A percentile compares a stretch with the other conserved stretches of the same genome.
These are phyloP conservation scores for Macaca mulatta DNA, from an alignment of 2,113 vertebrate species.

Conservation along the genomic window DNA sequence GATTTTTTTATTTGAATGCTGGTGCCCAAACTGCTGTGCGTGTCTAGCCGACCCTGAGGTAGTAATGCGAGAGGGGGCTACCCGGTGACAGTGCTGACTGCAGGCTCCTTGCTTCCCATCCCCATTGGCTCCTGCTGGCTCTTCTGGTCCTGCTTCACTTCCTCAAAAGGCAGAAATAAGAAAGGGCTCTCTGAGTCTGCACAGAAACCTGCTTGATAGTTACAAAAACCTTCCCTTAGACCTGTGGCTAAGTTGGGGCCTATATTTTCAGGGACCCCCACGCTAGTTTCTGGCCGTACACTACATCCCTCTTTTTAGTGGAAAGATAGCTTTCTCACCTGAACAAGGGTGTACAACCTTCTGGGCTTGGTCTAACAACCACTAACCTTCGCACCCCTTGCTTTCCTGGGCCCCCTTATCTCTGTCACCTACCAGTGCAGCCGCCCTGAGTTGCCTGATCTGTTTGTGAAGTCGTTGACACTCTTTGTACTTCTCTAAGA, in stretches of 20 bases:
- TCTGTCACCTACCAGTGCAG: slow-evolving; percentile 59
- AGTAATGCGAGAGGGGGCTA: slow-evolving; percentile 5
- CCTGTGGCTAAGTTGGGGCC: not conserved
- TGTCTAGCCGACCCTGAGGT: slow-evolving; percentile 51
- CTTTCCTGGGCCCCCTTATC: slow-evolving; percentile 37
- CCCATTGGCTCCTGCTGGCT: slow-evolving; percentile 49
- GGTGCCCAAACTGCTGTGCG: slow-evolving; percentile 31
- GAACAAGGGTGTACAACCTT: not conserved
- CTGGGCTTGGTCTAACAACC: not conserved
- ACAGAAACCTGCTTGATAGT: not conserved
- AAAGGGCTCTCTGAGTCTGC: slow-evolving; percentile 58
- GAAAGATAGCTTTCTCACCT: not conserved
- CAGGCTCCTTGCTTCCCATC: slow-evolving; percentile 49
- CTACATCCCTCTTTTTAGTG: not conserved
- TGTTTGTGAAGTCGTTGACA: slow-evolving; percentile 59
- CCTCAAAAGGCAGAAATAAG: slow-evolving; percentile 71
- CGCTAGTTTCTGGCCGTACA: not conserved
- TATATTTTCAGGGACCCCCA: not conserved
- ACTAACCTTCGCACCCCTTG: not conserved
- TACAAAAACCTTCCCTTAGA: not conserved
- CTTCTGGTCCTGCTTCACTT: slow-evolving; percentile 55
- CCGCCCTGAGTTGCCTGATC: slow-evolving; percentile 66
- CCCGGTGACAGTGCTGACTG: slow-evolving; percentile 8
- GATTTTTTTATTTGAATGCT: slow-evolving; percentile 64
- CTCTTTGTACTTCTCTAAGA: slow-evolving; percentile 71